Percentiles rank a stretch among this genome's conserved stretches.
These are phyloP conservation scores for Condylostylus longicornis DNA, from an alignment of 1,140 invertebrate species.

Conservation along the genomic window DNA sequence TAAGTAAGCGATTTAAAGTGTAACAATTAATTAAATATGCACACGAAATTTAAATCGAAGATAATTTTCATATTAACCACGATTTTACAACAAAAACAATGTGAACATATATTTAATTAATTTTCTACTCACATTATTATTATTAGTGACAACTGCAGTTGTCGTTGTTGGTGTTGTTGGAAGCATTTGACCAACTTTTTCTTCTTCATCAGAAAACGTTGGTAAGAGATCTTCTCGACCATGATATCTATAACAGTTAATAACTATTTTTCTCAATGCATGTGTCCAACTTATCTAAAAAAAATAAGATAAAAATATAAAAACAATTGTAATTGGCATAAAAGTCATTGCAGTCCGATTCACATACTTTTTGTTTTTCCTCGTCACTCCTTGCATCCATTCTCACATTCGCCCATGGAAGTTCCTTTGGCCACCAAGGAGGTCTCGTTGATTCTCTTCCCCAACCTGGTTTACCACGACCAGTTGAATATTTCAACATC, in stretches of 20 bases:
- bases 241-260: conserved; percentile 97
- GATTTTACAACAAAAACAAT: not conserved
- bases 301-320: conserved; percentile 2
- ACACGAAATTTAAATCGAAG: not conserved
- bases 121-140: conserved; percentile 23
- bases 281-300: conserved; percentile 94
- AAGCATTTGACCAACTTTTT: conserved; percentile 44
- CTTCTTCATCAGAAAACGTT: conserved; percentile 83
- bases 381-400: conserved; percentile 94
- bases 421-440: conserved; percentile 93
- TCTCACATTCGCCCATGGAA: conserved; percentile 94
- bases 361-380: conserved; percentile 84
- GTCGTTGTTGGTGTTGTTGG: conserved; percentile 25
- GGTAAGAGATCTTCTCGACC: conserved; percentile 89
- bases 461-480: conserved; percentile 93
- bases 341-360: conserved; percentile 12
- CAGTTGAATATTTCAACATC: conserved; percentile 95
- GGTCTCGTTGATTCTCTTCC: conserved; percentile 87
- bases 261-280: conserved; percentile 90
- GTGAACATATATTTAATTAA: no score
- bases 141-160: conserved; percentile 24
- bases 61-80: not conserved
- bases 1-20: not conserved
- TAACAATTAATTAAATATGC: not conserved
- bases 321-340: conserved; percentile 7